Conservation (phyloP, 1,140 invertebrate species). For the Drosophila rufa region DNA sequence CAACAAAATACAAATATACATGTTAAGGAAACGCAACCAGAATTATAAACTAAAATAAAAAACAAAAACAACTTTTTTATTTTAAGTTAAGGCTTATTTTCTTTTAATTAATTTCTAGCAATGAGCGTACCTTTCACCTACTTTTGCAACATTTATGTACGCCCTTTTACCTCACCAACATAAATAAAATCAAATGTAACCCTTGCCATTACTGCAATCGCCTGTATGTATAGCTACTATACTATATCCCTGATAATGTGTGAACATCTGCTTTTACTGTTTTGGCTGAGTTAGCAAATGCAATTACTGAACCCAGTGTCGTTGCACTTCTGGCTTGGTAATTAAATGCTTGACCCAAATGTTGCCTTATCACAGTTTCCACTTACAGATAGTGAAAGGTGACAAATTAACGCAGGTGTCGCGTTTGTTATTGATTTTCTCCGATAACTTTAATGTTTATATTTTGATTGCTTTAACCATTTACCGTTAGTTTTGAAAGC, state of each 20-base stretch:
- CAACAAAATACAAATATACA: no score
- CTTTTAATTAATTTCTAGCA: no score
- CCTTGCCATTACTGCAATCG: background rate
- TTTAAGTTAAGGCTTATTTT: no score
- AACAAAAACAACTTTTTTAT: background rate
- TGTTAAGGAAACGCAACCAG: no score
- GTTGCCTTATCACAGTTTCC: conserved; percentile 30
- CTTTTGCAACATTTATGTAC: background rate
- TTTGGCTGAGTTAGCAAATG: conserved; percentile 35
- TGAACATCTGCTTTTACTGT: background rate
- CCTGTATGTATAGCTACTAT: background rate
- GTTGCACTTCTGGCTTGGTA: conserved; percentile 37
- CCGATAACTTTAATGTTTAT: background rate
- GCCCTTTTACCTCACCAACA: background rate
- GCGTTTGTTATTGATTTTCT: conserved; percentile 30
- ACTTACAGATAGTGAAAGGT: conserved; percentile 38
- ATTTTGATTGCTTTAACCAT: conserved; percentile 1
- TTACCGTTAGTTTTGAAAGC: conserved; percentile 10
- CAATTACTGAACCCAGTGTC: conserved; percentile 31
- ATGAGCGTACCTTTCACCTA: background rate
- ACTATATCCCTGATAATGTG: background rate
- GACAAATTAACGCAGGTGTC: conserved; percentile 36
- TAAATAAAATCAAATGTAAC: background rate
- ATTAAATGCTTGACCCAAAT: conserved; percentile 69
- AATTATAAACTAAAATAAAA: background rate